Evolutionary conservation across 2,888 invertebrate genomes (phyloP), one percentile per base, ranked within the genome.

Genomic region (Carterocephalus palaemon): DNA sequence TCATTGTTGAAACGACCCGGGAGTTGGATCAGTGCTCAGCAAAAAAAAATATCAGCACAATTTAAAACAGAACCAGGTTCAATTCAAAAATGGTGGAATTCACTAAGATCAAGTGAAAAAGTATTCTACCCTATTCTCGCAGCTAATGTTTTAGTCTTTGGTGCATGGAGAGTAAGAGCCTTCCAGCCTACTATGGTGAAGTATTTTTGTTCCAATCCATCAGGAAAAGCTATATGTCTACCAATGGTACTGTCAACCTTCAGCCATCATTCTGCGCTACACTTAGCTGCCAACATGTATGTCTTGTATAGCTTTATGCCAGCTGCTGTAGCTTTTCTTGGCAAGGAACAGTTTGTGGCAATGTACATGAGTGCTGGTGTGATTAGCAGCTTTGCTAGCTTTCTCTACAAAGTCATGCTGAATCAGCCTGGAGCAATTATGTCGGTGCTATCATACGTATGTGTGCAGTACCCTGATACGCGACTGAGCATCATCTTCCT

Each of bases 221-320:
- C 90, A 10, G 91, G 93, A 95, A 93, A 88, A 66, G 89, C 89
- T 52, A 84, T 92, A 34, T 96, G 95, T 72, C 89, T 92, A 79
- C 96, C 98, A 2, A 96, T 98, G 96, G 69, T 98, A 37, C 81
- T 98, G 2, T 96, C 96, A 7, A 94, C 94, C 19, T 99, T 99
- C 79, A 98, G 98, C 64, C 99, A 99, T 74, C 93, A 93, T 64
- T 94, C 94, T 1, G 76, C 91, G 22, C 81, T 96, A 52, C 99
- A 99, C 83, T 89, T 98, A 48, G 91, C 92, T 57, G 92, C 94
- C 40, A 99, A 99, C 78, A 99, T 99, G 98, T 98, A 95, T 82
- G 98, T 97, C 26, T 85, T 99, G 15, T 94, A 95, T 75, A 95
- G 93, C 68, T 97, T 97, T 67, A 91, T 85, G 86, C 86, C 86